A percentile compares a stretch with the other conserved stretches of the same genome.
These are phyloP conservation scores for Ceratina australensis DNA, from an alignment of 1,140 invertebrate species.

Conservation along the genomic window DNA sequence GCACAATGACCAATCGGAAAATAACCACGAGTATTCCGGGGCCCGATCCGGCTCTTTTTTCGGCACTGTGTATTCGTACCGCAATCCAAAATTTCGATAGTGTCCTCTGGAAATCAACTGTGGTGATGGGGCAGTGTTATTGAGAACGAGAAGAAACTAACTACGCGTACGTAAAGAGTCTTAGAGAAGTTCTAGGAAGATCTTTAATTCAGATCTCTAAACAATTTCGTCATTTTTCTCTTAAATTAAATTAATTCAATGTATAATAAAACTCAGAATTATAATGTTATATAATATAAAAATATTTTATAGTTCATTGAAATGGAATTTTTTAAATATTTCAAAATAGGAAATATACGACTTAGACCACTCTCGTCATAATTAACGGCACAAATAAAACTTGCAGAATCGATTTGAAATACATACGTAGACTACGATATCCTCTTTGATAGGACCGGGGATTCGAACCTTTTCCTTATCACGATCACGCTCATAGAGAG, in stretches of 20 bases:
- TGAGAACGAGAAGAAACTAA: constrained; percentile 27
- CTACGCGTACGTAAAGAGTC: no score
- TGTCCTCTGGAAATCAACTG: constrained; percentile 90
- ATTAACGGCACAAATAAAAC: no score
- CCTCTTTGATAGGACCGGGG: constrained; percentile 89
- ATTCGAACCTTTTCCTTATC: constrained; percentile 91
- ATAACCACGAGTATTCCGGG: constrained; percentile 86
- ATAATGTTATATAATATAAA: no score
- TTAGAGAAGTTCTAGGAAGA: no score
- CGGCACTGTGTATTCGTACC: constrained; percentile 91
- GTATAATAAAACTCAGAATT: no score
- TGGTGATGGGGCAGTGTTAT: constrained; percentile 62
- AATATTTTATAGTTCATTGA: no score
- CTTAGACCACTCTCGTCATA: no score
- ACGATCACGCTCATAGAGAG: constrained; percentile 89
- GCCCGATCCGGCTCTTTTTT: constrained; percentile 82
- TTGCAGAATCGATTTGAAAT: neutral
- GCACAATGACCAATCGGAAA: constrained; percentile 89
- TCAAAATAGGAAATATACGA: no score
- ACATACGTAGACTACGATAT: constrained; percentile 91
- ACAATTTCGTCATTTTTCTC: no score
- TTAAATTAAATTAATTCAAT: no score
- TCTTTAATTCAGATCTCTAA: no score
- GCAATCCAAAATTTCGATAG: constrained; percentile 88
- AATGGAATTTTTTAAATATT: no score